Evolutionary conservation across 1,140 invertebrate species (phyloP), one percentile per base, ranked within the genome.

Genomic region (Achroia grisella): DNA sequence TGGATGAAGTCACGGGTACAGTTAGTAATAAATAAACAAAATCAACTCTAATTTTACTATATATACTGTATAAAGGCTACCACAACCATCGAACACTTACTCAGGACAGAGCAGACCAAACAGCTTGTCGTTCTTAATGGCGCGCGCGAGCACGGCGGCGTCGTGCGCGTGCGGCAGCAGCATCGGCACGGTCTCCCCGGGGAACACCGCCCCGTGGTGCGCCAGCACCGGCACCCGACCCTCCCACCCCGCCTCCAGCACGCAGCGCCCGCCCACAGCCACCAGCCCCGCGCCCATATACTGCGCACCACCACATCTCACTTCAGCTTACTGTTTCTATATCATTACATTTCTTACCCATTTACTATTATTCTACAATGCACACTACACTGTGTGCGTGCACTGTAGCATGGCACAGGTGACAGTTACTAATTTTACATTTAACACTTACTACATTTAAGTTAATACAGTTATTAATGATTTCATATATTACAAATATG

Each of bases 161-260:
- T 82, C 70, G 12, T 59, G 45, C 1, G 51, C 10, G 27, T 70
- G 44, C 3, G 57, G 53, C 28, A 83, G 56, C 33, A 85, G 49
- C 79, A 86, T 72, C 28, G 85, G 85, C 12, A 87, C 70, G 0
- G 70, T 82, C 56, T 87, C 85, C 10, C 83, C 83, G 1, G 85
- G 85, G 54, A 86, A 87, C 35, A 86, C 74, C 11, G 69, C 62
- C 15, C 73, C 75, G 17, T 76, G 64, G 35, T 80, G 75, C 10
- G 67, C 70, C 45, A 64, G 48, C 35, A 67, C 80, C 0, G 78
- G 71, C 42, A 86, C 66, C 2, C 44, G 53, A 0, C 80, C 82
- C 5, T 48, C 39, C 83, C 81, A 83, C 11, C 85, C 85, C 23
- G 85, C 48, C 43, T 83, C 81, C 43, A 83, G 50, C 10, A 81